Percentiles rank a stretch among this genome's conserved stretches.
Evolutionary conservation across 2,113 vertebrate species (phyloP).

Genomic region (Parus major): DNA sequence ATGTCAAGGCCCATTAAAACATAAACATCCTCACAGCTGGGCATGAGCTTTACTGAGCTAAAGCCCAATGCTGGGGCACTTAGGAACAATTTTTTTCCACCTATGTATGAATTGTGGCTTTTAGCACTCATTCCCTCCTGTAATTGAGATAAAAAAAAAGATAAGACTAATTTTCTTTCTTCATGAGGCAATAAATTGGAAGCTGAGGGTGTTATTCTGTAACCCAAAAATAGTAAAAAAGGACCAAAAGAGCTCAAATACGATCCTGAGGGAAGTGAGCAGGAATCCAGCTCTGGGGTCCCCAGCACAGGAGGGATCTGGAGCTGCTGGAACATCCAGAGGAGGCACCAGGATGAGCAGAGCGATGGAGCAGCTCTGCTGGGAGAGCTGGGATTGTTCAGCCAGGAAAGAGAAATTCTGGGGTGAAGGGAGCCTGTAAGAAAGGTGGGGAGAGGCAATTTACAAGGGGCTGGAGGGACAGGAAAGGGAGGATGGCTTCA

Average conservation of each 20-base stretch:
- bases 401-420: background rate
- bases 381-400: background rate
- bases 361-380: background rate
- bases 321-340: background rate
- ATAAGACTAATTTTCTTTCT: background rate
- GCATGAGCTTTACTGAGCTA: background rate
- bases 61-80: background rate
- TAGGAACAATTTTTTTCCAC: background rate
- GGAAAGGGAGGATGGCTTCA: background rate
- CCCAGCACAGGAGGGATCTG: background rate
- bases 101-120: background rate
- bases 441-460: background rate
- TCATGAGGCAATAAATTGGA: background rate
- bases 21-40: rapidly evolving
- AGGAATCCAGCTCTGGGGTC: background rate
- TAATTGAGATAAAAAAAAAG: background rate
- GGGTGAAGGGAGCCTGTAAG: background rate
- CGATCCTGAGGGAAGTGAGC: background rate
- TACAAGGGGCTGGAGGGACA: background rate
- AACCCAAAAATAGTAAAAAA: background rate
- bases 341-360: background rate
- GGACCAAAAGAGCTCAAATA: background rate
- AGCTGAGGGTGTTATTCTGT: background rate
- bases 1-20: background rate
- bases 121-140: background rate